Conservation (phyloP, 1,140 invertebrate genomes). For the Macrocentrus cingulum region DNA sequence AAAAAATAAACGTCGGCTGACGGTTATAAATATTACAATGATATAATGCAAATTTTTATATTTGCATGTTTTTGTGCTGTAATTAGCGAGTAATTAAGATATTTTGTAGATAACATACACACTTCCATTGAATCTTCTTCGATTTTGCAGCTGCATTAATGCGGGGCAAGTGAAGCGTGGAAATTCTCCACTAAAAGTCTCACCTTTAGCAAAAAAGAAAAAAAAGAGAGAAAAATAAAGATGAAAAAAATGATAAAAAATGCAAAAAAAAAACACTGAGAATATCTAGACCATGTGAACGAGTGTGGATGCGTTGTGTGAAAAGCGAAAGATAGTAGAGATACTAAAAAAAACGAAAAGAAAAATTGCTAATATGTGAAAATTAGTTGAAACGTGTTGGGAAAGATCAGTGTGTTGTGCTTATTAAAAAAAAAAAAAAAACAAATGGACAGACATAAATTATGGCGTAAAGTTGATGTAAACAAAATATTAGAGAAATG, state of each 20-base stretch:
- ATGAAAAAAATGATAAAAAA: neutral
- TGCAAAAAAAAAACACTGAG: conserved; percentile 11
- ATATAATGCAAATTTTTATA: conserved; percentile 59
- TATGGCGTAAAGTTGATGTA: neutral
- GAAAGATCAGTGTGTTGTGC: conserved; percentile 12
- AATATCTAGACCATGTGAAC: neutral
- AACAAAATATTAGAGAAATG: conserved; percentile 1
- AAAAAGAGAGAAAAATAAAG: conserved; percentile 12
- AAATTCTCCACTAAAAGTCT: conserved; percentile 28
- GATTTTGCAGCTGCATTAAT: conserved; percentile 32
- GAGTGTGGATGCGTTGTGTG: neutral
- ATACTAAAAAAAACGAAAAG: conserved; percentile 13
- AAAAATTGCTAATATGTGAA: conserved; percentile 1
- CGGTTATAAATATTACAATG: conserved; percentile 54
- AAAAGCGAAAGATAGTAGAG: conserved; percentile 19
- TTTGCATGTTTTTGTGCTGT: conserved; percentile 59
- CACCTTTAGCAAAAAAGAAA: conserved; percentile 23
- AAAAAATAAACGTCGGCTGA: conserved; percentile 35
- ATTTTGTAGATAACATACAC: conserved; percentile 58
- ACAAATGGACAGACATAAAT: neutral
- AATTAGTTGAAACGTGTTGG: neutral
- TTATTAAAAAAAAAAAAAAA: too few species aligned
- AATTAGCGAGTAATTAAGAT: conserved; percentile 60
- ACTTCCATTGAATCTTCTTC: conserved; percentile 54
- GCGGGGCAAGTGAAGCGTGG: conserved; percentile 29